phyloP scores from a whole-genome alignment of 2,888 invertebrate species.

The Chrysolina haemoptera region DNA sequence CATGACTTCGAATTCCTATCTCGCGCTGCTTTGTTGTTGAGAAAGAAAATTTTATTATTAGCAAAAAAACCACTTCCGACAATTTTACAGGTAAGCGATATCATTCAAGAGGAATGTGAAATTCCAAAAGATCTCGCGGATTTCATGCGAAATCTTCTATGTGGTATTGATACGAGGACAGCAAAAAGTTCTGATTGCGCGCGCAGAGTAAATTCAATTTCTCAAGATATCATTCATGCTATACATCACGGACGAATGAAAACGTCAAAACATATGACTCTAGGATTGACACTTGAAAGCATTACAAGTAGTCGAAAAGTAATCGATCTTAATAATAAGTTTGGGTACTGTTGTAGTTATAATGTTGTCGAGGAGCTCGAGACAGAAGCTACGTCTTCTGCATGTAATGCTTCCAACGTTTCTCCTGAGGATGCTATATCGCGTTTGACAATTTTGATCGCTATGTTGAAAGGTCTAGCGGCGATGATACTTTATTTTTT shows the following conservation, averaged over 20 bases:
- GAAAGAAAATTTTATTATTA: conserved; percentile 13
- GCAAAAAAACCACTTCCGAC: conserved; percentile 31
- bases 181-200: background rate
- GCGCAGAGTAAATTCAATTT: conserved; percentile 43
- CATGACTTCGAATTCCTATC: background rate
- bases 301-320: conserved; percentile 57
- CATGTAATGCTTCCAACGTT: conserved; percentile 44
- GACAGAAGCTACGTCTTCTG: conserved; percentile 53
- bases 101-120: conserved; percentile 35
- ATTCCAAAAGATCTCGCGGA: conserved; percentile 26
- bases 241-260: conserved; percentile 20
- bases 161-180: conserved; percentile 16
- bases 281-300: conserved; percentile 55
- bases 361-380: conserved; percentile 60
- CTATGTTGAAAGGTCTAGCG: conserved; percentile 46
- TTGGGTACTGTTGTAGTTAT: conserved; percentile 59
- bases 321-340: conserved; percentile 57
- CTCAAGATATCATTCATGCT: conserved; percentile 53
- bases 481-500: conserved; percentile 54
- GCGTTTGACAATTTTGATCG: conserved; percentile 55
- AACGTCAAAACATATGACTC: conserved; percentile 24
- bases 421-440: conserved; percentile 57
- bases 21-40: conserved; percentile 18
- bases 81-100: conserved; percentile 38
- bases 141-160: conserved; percentile 37